Base-by-base conservation (phyloP, 2,797 vertebrate species). In the Otolemur crassicaudatus region DNA sequence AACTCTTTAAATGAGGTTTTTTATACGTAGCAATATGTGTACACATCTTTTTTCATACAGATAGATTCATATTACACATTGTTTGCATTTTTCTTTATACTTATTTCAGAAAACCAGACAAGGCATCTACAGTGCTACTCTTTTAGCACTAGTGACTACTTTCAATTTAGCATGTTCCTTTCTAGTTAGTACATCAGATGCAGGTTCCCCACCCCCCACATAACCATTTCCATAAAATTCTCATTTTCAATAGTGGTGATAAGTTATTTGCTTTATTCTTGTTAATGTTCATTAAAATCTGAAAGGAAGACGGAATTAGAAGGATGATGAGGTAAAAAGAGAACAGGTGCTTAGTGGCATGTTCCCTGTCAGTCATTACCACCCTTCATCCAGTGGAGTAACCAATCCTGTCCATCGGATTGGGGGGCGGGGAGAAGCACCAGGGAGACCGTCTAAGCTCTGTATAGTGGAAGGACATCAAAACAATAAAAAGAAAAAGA, bases 81-180 rank as follows among this genome's bases (percentile, higher is more conserved):
- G 3, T 56, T 58, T 65, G 37, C 12, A 85, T 61, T 53, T 53
- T 58, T 92, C 31, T 90, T 81, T 49, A 20, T 43, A 37, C 20
- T 80, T 46, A 86, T 72, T 90, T 93, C 87, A 91, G 63, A 86
- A 95, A 84, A 86, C 6, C 20, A 83, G 49, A 60, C 43, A 43
- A 87, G 53, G 27, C 31, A 58, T 2, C 14, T 67, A 7, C 12
- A 34, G 49, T 34, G 37, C 37, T 46, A 20, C 67, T 29, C 8
- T 27, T 46, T 70, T 49, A 13, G 31, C 37, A 72, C 58, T 53
- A 53, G 49, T 53, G 61, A 27, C 34, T 56, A 0, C 29, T 60
- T n/a, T 31, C 19, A 73, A 46, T 37, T 58, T 75, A 65, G 43
- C 75, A 16, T 72, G 20, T 37, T 84, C 29, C 40, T 84, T 79